Evolutionary conservation across 2,888 invertebrate species (phyloP).

Genomic region (Agrochola litura): DNA sequence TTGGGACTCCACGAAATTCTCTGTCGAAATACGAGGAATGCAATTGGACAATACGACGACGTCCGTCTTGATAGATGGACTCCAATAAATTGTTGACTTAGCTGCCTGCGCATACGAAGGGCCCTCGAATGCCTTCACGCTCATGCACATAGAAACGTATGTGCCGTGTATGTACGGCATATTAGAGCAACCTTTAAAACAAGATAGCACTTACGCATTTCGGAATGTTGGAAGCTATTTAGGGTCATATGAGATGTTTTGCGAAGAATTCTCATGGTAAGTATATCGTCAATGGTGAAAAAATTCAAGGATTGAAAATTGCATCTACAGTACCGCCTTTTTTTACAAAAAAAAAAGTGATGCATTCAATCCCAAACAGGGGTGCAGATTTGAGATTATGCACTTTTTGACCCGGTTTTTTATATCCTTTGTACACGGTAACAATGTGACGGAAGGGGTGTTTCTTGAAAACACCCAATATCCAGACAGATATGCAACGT

Average conservation of each 20-base stretch:
- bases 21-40: conserved; percentile 77
- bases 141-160: conserved; percentile 44
- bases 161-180: conserved; percentile 29
- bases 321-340: not conserved
- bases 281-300: conserved; percentile 1
- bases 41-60: conserved; percentile 82
- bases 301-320: conserved; percentile 19
- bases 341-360: not conserved
- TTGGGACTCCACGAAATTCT: conserved; percentile 76
- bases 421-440: not conserved
- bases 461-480: conserved; percentile 14
- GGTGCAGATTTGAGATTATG: conserved; percentile 7
- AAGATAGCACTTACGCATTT: conserved; percentile 47
- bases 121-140: conserved; percentile 70
- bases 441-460: conserved; percentile 13
- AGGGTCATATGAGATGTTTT: conserved; percentile 22
- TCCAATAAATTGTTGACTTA: conserved; percentile 83
- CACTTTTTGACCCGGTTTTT: conserved; percentile 6
- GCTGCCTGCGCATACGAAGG: conserved; percentile 66
- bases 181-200: conserved; percentile 51
- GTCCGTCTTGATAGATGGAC: conserved; percentile 82
- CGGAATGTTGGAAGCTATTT: conserved; percentile 31
- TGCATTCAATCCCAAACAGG: conserved; percentile 7
- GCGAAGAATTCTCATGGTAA: conserved; percentile 35
- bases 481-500: conserved; percentile 34